Percentiles rank a stretch among this genome's conserved stretches.
These are phyloP conservation scores for Olivierus martensii DNA, from an alignment of 1,140 invertebrate genomes.

Conservation along the genomic window DNA sequence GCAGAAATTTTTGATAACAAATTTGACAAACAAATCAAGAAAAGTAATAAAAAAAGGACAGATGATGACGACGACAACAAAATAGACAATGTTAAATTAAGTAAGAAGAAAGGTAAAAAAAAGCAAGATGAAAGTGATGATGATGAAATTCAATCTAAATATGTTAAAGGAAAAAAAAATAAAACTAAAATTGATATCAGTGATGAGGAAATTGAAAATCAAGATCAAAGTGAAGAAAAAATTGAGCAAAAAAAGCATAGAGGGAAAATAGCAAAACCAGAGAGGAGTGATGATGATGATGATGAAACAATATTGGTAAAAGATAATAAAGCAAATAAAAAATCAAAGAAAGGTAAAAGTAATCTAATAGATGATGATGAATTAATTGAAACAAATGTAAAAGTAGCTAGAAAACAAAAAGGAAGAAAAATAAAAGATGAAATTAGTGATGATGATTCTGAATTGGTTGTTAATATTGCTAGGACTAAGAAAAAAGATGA, in stretches of 20 bases:
- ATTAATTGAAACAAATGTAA: not conserved
- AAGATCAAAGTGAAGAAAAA: conserved; percentile 7
- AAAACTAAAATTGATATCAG: not conserved
- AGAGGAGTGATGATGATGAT: not conserved
- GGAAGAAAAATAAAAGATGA: conserved; percentile 3
- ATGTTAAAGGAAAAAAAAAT: not conserved
- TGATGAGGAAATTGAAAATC: conserved; percentile 1
- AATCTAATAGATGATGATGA: conserved; percentile 8
- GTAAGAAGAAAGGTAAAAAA: not conserved
- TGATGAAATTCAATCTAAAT: not conserved
- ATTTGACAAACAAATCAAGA: conserved; percentile 9
- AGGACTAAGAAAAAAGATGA: conserved; percentile 6
- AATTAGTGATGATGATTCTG: not conserved
- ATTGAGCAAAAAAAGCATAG: too few relatives aligned
- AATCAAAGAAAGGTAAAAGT: conserved; percentile 1
- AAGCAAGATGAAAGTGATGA: not conserved
- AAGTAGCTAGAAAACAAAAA: not conserved
- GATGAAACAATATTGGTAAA: not conserved
- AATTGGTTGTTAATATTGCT: not conserved
- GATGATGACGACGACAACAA: not conserved
- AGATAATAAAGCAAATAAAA: not conserved
- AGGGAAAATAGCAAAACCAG: not conserved
- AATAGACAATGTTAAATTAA: not conserved
- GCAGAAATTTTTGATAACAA: conserved; percentile 5
- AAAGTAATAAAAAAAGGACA: not conserved